phyloP scores from a whole-genome alignment of 2,888 invertebrate species.

The Hermodice carunculata region DNA sequence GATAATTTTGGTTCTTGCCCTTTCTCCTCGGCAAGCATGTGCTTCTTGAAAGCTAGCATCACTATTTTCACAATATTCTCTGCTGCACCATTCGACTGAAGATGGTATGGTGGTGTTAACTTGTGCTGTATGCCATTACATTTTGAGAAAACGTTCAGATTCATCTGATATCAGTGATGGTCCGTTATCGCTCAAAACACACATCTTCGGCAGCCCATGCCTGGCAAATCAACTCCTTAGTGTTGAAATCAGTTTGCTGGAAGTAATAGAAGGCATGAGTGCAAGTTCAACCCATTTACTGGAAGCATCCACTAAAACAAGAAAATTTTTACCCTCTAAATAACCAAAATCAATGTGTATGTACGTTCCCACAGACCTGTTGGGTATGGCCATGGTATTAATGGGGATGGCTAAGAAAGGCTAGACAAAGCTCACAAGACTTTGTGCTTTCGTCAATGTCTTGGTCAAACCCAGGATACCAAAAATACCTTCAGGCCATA shows the following conservation, averaged over 20 bases:
- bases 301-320: slow-evolving; percentile 1
- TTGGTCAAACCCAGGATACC: slow-evolving; percentile 1
- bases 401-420: not conserved
- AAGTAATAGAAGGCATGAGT: slow-evolving; percentile 1
- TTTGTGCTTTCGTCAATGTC: not conserved
- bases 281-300: slow-evolving; percentile 5
- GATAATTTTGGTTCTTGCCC: not conserved
- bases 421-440: not conserved
- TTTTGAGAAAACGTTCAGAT: slow-evolving; percentile 1
- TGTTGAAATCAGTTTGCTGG: not conserved
- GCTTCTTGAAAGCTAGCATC: not conserved
- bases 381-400: slow-evolving; percentile 3
- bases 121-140: slow-evolving; percentile 12
- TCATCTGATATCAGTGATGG: slow-evolving; percentile 7
- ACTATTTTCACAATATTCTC: slow-evolving; percentile 1
- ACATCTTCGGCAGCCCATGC: slow-evolving; percentile 4
- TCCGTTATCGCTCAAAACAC: slow-evolving; percentile 21
- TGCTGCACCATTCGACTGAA: slow-evolving; percentile 8
- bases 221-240: slow-evolving; percentile 1
- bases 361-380: slow-evolving; percentile 4
- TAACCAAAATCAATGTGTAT: slow-evolving; percentile 9
- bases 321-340: not conserved
- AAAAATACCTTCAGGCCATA: not conserved
- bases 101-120: slow-evolving; percentile 13
- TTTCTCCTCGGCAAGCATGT: not conserved